Evolutionary conservation across 2,113 vertebrate genomes (phyloP).

Genomic region (Rattus norvegicus): GRCr8 NC_086027.1:20098501-20099000

Average conservation of each 20-base stretch:
- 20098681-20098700: background rate
- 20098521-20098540: too few relatives aligned
- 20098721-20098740: constrained; percentile 51
- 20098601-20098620: background rate
- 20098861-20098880: constrained; percentile 98
- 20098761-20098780: constrained; percentile 68
- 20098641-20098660: background rate
- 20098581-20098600: background rate
- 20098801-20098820: constrained; percentile 86
- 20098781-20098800: constrained; percentile 78
- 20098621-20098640: background rate
- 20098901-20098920: constrained; percentile 97
- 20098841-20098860: constrained; percentile 98
- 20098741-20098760: constrained; percentile 37
- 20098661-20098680: accelerated
- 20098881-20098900: constrained; percentile 99
- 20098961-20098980: constrained; percentile 90
- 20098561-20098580: too few relatives aligned
- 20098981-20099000: background rate
- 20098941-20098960: constrained; percentile 96
- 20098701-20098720: background rate
- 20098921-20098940: constrained; percentile 99
- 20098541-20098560: too few relatives aligned
- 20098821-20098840: constrained; percentile 98
- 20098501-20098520: background rate